Evolutionary conservation across 1,140 invertebrate genomes (phyloP).

Genomic region (Ostrea edulis): DNA sequence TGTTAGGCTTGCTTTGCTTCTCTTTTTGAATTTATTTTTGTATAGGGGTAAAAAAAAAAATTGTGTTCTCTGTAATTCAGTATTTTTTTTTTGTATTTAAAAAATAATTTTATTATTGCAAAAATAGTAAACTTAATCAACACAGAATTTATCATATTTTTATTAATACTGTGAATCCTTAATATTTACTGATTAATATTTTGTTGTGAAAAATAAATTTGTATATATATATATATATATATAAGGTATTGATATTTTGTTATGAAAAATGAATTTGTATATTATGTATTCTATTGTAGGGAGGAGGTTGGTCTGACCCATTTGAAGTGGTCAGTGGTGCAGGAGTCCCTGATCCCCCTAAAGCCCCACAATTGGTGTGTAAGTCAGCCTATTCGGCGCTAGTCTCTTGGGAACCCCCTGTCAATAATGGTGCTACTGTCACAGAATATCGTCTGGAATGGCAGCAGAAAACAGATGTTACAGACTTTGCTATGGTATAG

Average conservation of each 20-base stretch:
- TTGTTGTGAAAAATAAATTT: too few species aligned
- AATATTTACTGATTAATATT: too few species aligned
- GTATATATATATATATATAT: too few species aligned
- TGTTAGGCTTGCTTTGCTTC: background rate
- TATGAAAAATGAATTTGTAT: too few species aligned
- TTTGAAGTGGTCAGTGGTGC: slow-evolving; percentile 88
- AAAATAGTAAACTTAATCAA: background rate
- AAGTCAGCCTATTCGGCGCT: slow-evolving; percentile 85
- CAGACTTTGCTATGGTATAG: slow-evolving; percentile 75
- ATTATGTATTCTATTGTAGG: slow-evolving; percentile 72
- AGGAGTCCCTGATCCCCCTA: slow-evolving; percentile 89
- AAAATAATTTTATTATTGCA: background rate
- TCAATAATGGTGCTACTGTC: slow-evolving; percentile 88
- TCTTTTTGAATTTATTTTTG: background rate
- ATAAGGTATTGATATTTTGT: too few species aligned
- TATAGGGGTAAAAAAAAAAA: background rate
- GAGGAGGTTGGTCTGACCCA: slow-evolving; percentile 88
- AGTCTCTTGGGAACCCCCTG: slow-evolving; percentile 88
- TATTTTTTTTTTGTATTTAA: background rate
- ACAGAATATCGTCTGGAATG: slow-evolving; percentile 89
- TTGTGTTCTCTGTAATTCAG: background rate
- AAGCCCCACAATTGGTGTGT: slow-evolving; percentile 81
- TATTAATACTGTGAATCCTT: too few species aligned
- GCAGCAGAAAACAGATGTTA: slow-evolving; percentile 80
- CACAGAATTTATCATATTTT: too few species aligned